phyloP scores from a whole-genome alignment of 2,797 vertebrate genomes.

The Necrosyrtes monachus region DNA sequence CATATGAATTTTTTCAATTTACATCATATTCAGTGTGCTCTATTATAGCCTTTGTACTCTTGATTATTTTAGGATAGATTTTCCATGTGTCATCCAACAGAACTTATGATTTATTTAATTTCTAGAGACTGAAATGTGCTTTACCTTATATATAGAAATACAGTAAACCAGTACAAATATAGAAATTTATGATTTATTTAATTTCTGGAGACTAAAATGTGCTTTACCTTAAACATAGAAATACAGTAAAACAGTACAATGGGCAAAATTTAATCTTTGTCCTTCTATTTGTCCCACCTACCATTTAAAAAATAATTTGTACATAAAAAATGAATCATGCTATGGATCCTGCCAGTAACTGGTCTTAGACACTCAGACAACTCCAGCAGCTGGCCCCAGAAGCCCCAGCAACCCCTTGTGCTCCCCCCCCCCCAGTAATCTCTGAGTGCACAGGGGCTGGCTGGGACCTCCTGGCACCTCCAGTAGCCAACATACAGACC shows the following conservation, averaged over 20 bases:
- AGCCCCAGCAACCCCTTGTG: background rate
- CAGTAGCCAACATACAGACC: background rate
- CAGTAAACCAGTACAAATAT: background rate
- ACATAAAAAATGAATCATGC: background rate
- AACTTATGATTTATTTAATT: background rate
- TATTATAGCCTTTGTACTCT: background rate
- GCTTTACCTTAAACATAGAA: background rate
- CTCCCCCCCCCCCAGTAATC: fast-evolving
- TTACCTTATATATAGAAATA: background rate
- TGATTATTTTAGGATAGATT: background rate
- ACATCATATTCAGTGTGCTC: background rate
- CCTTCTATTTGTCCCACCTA: background rate
- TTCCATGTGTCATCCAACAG: background rate
- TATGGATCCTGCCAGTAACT: background rate
- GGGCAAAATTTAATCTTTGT: background rate
- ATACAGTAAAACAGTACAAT: background rate
- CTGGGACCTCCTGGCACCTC: background rate
- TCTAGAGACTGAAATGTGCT: background rate
- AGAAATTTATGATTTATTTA: background rate
- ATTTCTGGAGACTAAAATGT: background rate
- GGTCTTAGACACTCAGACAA: background rate
- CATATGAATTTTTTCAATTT: background rate
- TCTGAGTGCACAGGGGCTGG: background rate
- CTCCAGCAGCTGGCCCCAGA: background rate
- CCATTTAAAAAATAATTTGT: background rate